These are phyloP conservation scores for Volucella bombylans DNA, from an alignment of 2,888 invertebrate genomes.

Conservation along the genomic window DNA sequence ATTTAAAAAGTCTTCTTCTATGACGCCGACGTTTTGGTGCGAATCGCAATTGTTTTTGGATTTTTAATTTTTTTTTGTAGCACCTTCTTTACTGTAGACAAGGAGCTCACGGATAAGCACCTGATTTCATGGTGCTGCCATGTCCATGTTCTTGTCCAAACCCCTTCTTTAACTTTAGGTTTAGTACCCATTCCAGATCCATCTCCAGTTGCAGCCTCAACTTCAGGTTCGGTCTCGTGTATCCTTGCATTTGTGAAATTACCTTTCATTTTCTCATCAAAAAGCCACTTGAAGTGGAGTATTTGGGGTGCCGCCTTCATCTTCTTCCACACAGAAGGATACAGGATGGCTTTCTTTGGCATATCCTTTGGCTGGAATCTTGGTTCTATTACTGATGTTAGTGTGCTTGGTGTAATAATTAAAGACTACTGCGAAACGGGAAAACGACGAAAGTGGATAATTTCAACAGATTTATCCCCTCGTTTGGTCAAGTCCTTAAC, in stretches of 20 bases:
- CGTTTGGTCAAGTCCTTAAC: conserved; percentile 72
- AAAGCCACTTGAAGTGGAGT: conserved; percentile 80
- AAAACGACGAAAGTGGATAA: conserved; percentile 71
- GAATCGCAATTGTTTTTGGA: conserved; percentile 59
- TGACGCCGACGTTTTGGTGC: conserved; percentile 48
- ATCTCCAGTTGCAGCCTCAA: conserved; percentile 19
- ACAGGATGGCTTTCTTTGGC: conserved; percentile 49
- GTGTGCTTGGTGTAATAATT: conserved; percentile 62
- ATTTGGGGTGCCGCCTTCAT: conserved; percentile 20
- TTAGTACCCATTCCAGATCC: no score
- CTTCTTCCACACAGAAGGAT: conserved; percentile 25
- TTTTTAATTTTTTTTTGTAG: conserved; percentile 17
- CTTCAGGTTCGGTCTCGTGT: conserved; percentile 2
- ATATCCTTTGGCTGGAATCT: conserved; percentile 61
- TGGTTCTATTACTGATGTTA: conserved; percentile 16
- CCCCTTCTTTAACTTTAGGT: no score
- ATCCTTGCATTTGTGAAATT: conserved; percentile 78
- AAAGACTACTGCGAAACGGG: conserved; percentile 63
- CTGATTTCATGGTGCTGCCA: conserved; percentile 38
- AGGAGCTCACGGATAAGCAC: conserved; percentile 60
- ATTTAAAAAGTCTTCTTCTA: conserved; percentile 10
- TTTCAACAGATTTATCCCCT: conserved; percentile 74
- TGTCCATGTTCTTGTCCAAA: neutral
- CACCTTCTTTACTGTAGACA: neutral
- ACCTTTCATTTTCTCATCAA: conserved; percentile 82